Evolutionary conservation across 1,140 invertebrate genomes (phyloP).

Genomic region (Nasonia giraulti): DNA sequence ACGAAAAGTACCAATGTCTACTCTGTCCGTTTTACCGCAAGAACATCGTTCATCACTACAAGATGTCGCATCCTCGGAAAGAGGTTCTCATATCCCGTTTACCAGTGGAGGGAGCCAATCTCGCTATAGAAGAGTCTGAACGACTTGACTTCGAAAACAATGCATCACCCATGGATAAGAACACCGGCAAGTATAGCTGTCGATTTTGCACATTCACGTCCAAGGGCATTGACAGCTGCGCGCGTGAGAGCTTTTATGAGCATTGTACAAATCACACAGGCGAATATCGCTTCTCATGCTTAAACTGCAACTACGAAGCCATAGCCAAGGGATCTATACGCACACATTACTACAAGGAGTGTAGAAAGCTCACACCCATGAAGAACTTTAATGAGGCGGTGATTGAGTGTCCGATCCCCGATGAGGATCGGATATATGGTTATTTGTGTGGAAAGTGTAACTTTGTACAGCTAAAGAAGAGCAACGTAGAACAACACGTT

Average conservation of each 20-base stretch:
- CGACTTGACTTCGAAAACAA: conserved; percentile 50
- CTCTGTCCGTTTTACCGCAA: conserved; percentile 77
- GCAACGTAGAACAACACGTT: conserved; percentile 78
- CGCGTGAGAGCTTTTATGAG: conserved; percentile 77
- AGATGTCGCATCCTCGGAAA: conserved; percentile 76
- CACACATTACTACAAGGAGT: conserved; percentile 72
- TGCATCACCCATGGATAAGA: conserved; percentile 52
- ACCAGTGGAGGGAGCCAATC: conserved; percentile 71
- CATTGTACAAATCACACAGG: conserved; percentile 84
- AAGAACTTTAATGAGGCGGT: conserved; percentile 56
- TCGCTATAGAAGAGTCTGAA: conserved; percentile 69
- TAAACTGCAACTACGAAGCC: conserved; percentile 74
- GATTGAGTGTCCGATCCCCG: conserved; percentile 60
- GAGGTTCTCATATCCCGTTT: conserved; percentile 81
- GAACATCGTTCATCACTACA: conserved; percentile 81
- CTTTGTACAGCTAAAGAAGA: conserved; percentile 79
- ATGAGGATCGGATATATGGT: conserved; percentile 73
- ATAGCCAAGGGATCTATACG: conserved; percentile 70
- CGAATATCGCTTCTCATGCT: conserved; percentile 80
- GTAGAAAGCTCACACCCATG: conserved; percentile 55
- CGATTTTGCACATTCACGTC: conserved; percentile 73
- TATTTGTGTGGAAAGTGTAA: conserved; percentile 81
- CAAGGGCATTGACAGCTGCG: conserved; percentile 63
- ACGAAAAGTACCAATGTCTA: conserved; percentile 74
- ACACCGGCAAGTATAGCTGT: conserved; percentile 68